Conservation (phyloP, 2,113 vertebrate genomes). For the Tympanuchus pallidicinctus region DNA sequence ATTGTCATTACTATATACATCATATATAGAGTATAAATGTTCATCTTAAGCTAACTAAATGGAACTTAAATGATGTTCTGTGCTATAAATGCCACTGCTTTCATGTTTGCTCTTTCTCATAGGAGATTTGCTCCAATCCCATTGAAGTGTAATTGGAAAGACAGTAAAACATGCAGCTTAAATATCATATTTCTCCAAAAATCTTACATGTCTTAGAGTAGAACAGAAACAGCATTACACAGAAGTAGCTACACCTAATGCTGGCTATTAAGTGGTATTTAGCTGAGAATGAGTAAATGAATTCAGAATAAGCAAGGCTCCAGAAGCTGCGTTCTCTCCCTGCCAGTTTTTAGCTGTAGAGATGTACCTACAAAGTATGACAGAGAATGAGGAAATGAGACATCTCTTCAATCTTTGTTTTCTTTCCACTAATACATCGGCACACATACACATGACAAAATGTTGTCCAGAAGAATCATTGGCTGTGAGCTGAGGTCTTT, state of each 20-base stretch:
- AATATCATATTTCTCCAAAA: neutral
- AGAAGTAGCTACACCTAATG: neutral
- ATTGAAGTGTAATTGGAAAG: neutral
- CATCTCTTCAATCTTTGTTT: neutral
- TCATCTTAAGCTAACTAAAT: neutral
- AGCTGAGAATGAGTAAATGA: neutral
- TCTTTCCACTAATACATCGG: neutral
- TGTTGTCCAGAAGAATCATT: neutral
- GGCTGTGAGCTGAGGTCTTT: neutral
- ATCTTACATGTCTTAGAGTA: neutral
- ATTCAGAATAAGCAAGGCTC: neutral
- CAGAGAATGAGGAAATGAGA: neutral
- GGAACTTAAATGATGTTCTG: neutral
- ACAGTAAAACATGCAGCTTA: neutral
- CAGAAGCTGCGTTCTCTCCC: neutral
- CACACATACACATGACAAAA: neutral
- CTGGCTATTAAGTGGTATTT: neutral
- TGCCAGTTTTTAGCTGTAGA: neutral
- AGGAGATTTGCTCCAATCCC: neutral
- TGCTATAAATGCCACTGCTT: neutral
- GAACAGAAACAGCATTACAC: neutral
- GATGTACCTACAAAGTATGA: fast-evolving
- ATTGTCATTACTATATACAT: neutral
- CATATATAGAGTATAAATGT: no score
- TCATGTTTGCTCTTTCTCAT: neutral